Base-by-base conservation (phyloP, 2,888 invertebrate species). In the Exocentrus adspersus region DNA sequence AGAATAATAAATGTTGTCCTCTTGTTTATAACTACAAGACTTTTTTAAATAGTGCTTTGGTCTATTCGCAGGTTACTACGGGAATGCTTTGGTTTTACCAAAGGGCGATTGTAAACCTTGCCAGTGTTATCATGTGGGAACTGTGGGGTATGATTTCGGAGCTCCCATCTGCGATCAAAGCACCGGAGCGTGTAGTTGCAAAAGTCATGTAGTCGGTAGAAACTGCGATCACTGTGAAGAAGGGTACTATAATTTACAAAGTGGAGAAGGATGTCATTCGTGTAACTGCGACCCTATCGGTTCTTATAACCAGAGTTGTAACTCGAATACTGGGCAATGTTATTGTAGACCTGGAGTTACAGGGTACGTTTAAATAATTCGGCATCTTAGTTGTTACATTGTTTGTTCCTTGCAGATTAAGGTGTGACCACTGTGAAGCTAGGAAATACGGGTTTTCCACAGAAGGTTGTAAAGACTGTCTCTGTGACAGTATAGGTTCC, bases 61-160 rank as follows among this genome's bases (percentile, higher is more conserved):
- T 14, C 45, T 56, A 53, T 66, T 72, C 67, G 43, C 69, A 89
- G 92, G 96, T 63, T 97, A 90, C 85, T 98, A 92, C 82, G 99
- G 99, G 5, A 95, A 98, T 80, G 97, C 98, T 0, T 83, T 98
- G 20, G 92, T 93, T 1, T 87, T 92, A 51, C 92, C 92, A 2
- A 96, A 97, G 81, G 97, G 97, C 14, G 93, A 97, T 75, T 95
- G 95, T 78, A 91, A 91, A 73, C 87, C 90, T 0, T 99, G 98
- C 79, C 90, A 92, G 77, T 99, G 99, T 79, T 92, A 93, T 78
- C 88, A 89, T 0, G 87, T 91, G 0, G 98, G 98, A 1, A 96
- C 92, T 0, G 83, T 87, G 75, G 92, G 90, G 84, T 91, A 89
- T 72, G 87, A 83, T 4, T 91, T 87, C 74, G 92, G 90, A 10